Conservation (phyloP, 2,113 vertebrate species). For the Eurystomus gularis region DNA sequence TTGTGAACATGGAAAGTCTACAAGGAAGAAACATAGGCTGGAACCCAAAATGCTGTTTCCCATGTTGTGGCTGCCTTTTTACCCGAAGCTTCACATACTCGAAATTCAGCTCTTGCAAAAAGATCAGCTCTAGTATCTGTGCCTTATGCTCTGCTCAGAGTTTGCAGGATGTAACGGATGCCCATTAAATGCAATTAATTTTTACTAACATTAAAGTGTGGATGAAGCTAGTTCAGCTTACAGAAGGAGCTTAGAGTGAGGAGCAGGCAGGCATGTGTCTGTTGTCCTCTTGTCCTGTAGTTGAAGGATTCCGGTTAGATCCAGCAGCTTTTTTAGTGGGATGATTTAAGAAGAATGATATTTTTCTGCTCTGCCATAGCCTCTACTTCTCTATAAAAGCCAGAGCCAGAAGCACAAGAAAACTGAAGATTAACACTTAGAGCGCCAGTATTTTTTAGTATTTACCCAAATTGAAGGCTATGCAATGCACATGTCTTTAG, state of each 20-base stretch:
- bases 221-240: background rate
- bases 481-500: background rate
- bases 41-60: background rate
- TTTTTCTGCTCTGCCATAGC: background rate
- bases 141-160: background rate
- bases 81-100: background rate
- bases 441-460: background rate
- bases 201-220: rapidly evolving
- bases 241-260: background rate
- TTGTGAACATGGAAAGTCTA: background rate
- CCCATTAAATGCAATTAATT: background rate
- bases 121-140: too few species aligned
- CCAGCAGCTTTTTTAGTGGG: background rate
- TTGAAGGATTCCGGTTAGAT: background rate
- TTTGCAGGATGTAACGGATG: background rate
- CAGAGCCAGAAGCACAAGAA: background rate
- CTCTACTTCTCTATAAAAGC: background rate
- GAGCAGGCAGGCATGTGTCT: background rate
- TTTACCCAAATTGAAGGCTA: background rate
- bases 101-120: background rate
- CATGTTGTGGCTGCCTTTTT: background rate
- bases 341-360: background rate
- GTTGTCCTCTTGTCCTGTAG: background rate
- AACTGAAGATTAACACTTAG: background rate
- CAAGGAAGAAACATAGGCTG: background rate